A percentile compares a stretch with the other conserved stretches of the same genome.
Evolutionary conservation across 2,888 invertebrate species (phyloP).

Genomic region (Drosophila fungiperda): DNA sequence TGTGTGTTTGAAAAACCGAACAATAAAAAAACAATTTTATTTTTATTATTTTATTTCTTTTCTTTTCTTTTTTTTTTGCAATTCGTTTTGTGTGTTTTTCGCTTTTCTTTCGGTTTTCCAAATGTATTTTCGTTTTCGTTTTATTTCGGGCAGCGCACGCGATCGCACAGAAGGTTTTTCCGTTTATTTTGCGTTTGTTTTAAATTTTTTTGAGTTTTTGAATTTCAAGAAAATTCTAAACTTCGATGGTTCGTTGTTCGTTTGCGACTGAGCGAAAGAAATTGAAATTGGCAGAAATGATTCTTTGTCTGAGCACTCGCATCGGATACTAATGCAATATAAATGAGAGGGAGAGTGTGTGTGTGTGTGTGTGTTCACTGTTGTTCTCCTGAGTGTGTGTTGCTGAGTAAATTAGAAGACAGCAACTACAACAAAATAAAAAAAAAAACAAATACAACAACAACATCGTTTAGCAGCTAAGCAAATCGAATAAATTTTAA

Average conservation of each 20-base stretch:
- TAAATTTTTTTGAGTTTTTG: constrained; percentile 12
- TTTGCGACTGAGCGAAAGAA: constrained; percentile 84
- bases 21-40: constrained; percentile 33
- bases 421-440: constrained; percentile 8
- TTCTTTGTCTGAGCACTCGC: constrained; percentile 45
- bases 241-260: constrained; percentile 86
- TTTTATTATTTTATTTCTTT: constrained; percentile 35
- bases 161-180: constrained; percentile 62
- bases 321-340: constrained; percentile 39
- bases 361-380: constrained; percentile 25
- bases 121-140: constrained; percentile 65
- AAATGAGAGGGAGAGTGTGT: constrained; percentile 8
- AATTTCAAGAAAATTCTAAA: constrained; percentile 72
- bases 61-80: constrained; percentile 34
- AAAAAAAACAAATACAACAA: constrained; percentile 30
- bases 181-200: constrained; percentile 28
- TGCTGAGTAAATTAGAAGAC: constrained; percentile 64
- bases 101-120: constrained; percentile 41
- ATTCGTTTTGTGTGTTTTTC: constrained; percentile 45
- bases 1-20: constrained; percentile 55
- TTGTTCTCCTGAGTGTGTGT: constrained; percentile 56
- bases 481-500: constrained; percentile 73
- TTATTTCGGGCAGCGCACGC: constrained; percentile 68
- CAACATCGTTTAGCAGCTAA: constrained; percentile 49
- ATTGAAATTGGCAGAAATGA: constrained; percentile 67